Evolutionary conservation across 2,888 invertebrate genomes (phyloP), one percentile per base, ranked within the genome.

Genomic region (Barypeithes pellucidus): DNA sequence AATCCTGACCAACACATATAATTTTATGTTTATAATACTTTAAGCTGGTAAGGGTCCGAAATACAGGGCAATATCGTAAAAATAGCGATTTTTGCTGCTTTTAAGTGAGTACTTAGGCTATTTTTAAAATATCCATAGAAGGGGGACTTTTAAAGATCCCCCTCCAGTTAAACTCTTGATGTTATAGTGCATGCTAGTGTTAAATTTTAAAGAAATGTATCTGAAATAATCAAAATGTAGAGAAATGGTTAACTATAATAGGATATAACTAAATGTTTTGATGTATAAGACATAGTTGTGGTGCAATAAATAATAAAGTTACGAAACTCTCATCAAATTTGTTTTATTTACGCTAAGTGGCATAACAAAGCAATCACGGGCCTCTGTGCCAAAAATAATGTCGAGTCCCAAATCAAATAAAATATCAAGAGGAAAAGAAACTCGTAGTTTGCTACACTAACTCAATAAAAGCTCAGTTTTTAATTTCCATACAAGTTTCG

Each of bases 41-140:
- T 82, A 86, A 86, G 87, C 87, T 87, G 87, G 87, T 87, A 85
- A 86, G 87, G 87, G 86, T 86, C 87, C 86, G 86, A 87, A 86
- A 84, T 85, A 85, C 84, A 84, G 73, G 73, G 73, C 76, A 73
- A 63, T 67, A 73, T 76, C 76, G 73, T 75, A 80, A 80, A 80
- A 76, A 69, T 50, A 73, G 74, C 78, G 76, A 75, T 77, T 77
- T 70, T 73, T 71, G 73, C 76, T 76, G 66, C 67, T 60, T 72
- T 47, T 54, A 60, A 59, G 9, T 57, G 54, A 57, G 18, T 33
- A 47, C n/a, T 63, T 63, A 62, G 24, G 9, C 47, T 63, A 45
- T 63, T 22, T 45, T 52, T 54, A 54, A 54, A 54, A 57, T 57
- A 57, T 57, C n/a, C 7, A 16, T 62, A 22, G 3, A 22, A n/a